Evolutionary conservation across 2,888 invertebrate genomes (phyloP), one percentile per base, ranked within the genome.

Genomic region (Amphipyra tragopoginis): DNA sequence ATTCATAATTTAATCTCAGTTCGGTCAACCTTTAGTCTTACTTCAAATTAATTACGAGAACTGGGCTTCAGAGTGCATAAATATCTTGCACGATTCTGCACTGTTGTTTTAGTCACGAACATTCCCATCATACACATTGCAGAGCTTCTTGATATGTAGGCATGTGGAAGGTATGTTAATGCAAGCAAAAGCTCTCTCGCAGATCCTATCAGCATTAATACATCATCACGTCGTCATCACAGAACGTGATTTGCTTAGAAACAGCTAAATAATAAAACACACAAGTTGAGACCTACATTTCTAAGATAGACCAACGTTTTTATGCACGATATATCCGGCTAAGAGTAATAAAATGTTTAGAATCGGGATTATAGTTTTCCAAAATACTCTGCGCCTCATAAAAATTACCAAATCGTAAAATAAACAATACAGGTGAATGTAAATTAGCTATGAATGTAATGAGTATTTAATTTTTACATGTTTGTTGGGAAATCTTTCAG

Each of bases 181-280:
- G 49, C 47, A 44, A 44, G 51, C 59, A 51, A 67, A 67, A 68
- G 53, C 45, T 64, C 54, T 54, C 44, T 61, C 14, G 7, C 51
- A 52, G 75, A 64, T 66, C 15, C 36, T 59, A 74, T 77, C 70
- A 50, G 54, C 21, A 38, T 7, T 42, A 52, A 56, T 61, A 63
- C 45, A 76, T 74, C 67, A 63, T 71, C 65, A 75, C 65, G 71
- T 67, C 36, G 53, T 57, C 78, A 77, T 65, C 75, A 42, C 39
- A 44, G 38, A 64, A 74, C 77, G 68, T 70, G 67, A 62, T 61
- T 52, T 34, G 66, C 48, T 58, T 69, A 45, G 63, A 34, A 62
- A 75, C 42, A 61, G 48, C 34, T 21, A 54, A 56, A 53, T 48
- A 58, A 59, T 60, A 47, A 43, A 72, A 64, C 70, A 54, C 60